phyloP scores from a whole-genome alignment of 2,113 vertebrate species.

The Chaetodon auriga region DNA sequence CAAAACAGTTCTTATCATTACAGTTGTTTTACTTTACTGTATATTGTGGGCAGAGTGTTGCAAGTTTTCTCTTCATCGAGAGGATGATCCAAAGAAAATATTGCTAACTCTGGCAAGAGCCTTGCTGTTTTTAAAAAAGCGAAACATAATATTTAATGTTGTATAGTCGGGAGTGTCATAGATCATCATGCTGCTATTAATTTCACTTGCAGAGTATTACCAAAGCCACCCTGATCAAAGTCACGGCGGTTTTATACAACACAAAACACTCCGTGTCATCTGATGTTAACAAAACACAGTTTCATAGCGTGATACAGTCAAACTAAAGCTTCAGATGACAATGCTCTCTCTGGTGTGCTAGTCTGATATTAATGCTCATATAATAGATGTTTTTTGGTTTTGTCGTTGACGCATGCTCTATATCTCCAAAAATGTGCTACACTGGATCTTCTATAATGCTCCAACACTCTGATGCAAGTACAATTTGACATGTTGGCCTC shows the following conservation, averaged over 20 bases:
- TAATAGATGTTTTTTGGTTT: neutral
- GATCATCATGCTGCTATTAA: neutral
- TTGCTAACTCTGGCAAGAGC: neutral
- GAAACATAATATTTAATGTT: slow-evolving; percentile 4
- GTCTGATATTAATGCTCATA: neutral
- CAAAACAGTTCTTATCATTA: neutral
- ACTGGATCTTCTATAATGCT: neutral
- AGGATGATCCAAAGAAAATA: neutral
- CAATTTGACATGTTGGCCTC: slow-evolving; percentile 36
- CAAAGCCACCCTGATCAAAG: neutral
- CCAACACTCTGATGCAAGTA: slow-evolving; percentile 26
- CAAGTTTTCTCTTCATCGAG: neutral
- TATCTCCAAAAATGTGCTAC: neutral
- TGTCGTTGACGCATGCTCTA: neutral
- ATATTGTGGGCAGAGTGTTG: neutral
- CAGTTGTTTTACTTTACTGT: neutral
- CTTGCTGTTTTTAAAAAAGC: neutral
- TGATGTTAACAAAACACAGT: neutral
- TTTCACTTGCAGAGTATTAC: neutral
- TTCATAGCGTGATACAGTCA: neutral
- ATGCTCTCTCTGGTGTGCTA: neutral
- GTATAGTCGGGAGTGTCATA: neutral
- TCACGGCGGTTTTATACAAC: neutral
- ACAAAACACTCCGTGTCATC: neutral
- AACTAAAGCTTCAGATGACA: neutral